These are phyloP conservation scores for Apteryx owenii DNA, from an alignment of 2,113 vertebrate genomes.

Conservation along the genomic window DNA sequence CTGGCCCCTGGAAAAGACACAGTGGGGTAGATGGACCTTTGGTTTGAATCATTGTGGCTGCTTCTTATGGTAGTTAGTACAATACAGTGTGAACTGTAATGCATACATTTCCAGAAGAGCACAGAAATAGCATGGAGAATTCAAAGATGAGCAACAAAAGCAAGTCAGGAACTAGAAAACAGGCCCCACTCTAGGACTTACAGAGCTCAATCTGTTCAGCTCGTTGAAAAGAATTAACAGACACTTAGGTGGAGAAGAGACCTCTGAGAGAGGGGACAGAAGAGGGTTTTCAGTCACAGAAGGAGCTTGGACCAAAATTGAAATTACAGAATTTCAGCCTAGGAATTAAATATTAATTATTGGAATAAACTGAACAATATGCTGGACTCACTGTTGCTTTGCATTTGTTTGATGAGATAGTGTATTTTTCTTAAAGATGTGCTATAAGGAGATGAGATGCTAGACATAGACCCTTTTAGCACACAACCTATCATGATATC, in stretches of 20 bases:
- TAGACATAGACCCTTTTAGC: neutral
- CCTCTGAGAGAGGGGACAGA: neutral
- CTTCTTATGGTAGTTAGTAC: neutral
- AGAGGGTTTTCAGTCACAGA: neutral
- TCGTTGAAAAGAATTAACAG: neutral
- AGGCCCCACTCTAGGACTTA: neutral
- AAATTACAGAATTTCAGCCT: neutral
- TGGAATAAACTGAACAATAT: neutral
- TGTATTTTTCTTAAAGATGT: neutral
- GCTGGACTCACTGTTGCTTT: neutral
- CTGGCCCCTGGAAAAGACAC: neutral
- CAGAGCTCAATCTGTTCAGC: neutral
- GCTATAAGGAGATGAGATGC: neutral
- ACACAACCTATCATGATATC: neutral
- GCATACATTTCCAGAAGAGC: neutral
- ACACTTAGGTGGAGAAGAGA: neutral
- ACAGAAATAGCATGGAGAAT: neutral
- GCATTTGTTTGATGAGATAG: neutral
- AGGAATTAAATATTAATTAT: neutral
- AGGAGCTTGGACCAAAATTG: neutral
- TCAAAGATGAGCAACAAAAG: slow-evolving; percentile 3
- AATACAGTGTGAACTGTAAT: neutral
- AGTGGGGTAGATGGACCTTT: neutral
- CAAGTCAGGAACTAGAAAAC: neutral
- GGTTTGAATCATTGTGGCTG: neutral